A percentile compares a stretch with the other conserved stretches of the same genome.
phyloP scores from a whole-genome alignment of 2,797 vertebrate genomes.

The Basileuterus tristriatus region DNA sequence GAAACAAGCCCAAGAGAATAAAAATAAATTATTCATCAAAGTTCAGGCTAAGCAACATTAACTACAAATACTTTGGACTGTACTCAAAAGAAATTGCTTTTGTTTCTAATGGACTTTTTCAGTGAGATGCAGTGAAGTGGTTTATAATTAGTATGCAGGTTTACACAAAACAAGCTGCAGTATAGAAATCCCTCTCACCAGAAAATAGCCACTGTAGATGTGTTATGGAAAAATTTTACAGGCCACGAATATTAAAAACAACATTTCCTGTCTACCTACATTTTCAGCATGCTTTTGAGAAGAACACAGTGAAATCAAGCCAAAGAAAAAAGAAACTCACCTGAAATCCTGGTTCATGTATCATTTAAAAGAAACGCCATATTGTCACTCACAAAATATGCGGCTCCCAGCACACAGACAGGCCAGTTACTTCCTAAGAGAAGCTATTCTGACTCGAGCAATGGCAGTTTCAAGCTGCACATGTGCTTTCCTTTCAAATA shows the following conservation, averaged over 20 bases:
- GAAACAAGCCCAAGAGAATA: constrained; percentile 58
- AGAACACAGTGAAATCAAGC: neutral
- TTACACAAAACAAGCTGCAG: constrained; percentile 37
- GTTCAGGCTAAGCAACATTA: constrained; percentile 61
- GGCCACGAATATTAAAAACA: neutral
- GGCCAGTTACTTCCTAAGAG: neutral
- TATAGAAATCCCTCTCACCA: constrained; percentile 18
- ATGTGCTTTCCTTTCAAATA: neutral
- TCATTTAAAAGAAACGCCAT: neutral
- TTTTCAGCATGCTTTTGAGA: constrained; percentile 22
- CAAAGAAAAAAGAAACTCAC: neutral
- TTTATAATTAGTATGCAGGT: constrained; percentile 47
- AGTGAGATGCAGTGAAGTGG: constrained; percentile 28
- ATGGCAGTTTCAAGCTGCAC: neutral
- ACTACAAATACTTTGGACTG: constrained; percentile 57
- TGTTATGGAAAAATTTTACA: constrained; percentile 71
- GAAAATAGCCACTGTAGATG: constrained; percentile 73
- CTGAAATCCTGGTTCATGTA: neutral
- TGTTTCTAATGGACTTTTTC: constrained; percentile 50
- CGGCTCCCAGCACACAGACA: constrained; percentile 39
- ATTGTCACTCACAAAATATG: neutral
- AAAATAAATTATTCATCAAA: constrained; percentile 59
- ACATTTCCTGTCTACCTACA: neutral
- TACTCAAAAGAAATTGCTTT: constrained; percentile 46
- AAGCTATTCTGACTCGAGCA: neutral